Base-by-base conservation (phyloP, 2,797 vertebrate species). In the Emys orbicularis region DNA sequence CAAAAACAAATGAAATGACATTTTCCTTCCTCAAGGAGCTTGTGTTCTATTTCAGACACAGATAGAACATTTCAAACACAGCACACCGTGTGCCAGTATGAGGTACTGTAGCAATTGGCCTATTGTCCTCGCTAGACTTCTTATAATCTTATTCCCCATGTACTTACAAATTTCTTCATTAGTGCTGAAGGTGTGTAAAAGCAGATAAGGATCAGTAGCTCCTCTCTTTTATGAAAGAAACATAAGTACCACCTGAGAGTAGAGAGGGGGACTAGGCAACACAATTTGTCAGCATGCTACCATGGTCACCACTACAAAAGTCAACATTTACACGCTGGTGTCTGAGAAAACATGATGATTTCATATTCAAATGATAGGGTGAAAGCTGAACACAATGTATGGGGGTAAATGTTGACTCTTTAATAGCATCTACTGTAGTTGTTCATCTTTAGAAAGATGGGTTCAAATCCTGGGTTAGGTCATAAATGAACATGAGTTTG, bases 161-260 rank as follows among this genome's bases (percentile, higher is more conserved):
- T 80, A 41, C 21, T 79, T 91, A 76, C 41, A 87, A 12, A 94
- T 95, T 87, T 95, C 44, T 80, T 93, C 41, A 81, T 95, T 93
- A 89, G 50, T 15, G 23, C 12, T 44, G 80, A 93, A 80, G 81
- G 47, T 57, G 2, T 44, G 61, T 77, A 74, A 95, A 87, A 83
- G 72, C 34, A 74, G 87, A 89, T 54, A 86, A 0, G 0, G 15
- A 80, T 56, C 37, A 5, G 16, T 54, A 54, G 16, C 8, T 79
- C 6, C 25, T 49, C n/a, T 49, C 16, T 47, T n/a, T 80, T 44
- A 15, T 81, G 83, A 77, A 61, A 86, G 31, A 88, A 2, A 13
- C 5, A 5, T 59, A 90, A 85, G 68, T 88, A 86, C 11, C 47
- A 61, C 8, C 27, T 53, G 27, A 79, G 12, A 5, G 6, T 65